Evolutionary conservation across 2,888 invertebrate species (phyloP).

Genomic region (Philaethria dido): DNA sequence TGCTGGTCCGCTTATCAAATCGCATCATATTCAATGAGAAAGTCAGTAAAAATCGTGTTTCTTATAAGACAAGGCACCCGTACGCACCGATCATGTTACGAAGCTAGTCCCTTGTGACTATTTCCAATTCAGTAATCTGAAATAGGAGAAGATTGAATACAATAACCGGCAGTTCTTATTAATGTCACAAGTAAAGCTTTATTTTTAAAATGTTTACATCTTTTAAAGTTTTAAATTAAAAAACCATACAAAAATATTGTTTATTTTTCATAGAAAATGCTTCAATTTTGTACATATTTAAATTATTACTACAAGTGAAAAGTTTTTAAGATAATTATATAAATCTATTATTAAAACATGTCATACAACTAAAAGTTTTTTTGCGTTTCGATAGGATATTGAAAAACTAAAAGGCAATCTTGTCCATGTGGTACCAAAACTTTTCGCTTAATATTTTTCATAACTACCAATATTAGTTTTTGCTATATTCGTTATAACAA

Average conservation of each 20-base stretch:
- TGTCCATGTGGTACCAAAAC: conserved; percentile 40
- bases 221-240: neutral
- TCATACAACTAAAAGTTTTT: neutral
- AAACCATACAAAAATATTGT: neutral
- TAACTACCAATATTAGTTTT: conserved; percentile 42
- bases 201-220: neutral
- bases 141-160: conserved; percentile 30
- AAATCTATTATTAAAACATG: neutral
- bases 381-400: conserved; percentile 28
- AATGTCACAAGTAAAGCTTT: conserved; percentile 18
- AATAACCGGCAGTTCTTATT: conserved; percentile 22
- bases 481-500: conserved; percentile 14
- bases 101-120: conserved; percentile 33
- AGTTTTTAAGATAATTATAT: neutral
- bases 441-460: conserved; percentile 40
- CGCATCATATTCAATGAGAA: conserved; percentile 29
- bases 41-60: conserved; percentile 32
- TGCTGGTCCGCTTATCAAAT: conserved; percentile 27
- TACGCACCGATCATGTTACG: conserved; percentile 32
- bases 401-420: conserved; percentile 41
- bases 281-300: neutral
- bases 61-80: conserved; percentile 34
- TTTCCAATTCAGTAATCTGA: conserved; percentile 37
- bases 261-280: neutral
- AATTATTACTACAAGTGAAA: neutral